A percentile compares a stretch with the other conserved stretches of the same genome.
Evolutionary conservation across 2,113 vertebrate genomes (phyloP).

Genomic region (Gasterosteus aculeatus): DNA sequence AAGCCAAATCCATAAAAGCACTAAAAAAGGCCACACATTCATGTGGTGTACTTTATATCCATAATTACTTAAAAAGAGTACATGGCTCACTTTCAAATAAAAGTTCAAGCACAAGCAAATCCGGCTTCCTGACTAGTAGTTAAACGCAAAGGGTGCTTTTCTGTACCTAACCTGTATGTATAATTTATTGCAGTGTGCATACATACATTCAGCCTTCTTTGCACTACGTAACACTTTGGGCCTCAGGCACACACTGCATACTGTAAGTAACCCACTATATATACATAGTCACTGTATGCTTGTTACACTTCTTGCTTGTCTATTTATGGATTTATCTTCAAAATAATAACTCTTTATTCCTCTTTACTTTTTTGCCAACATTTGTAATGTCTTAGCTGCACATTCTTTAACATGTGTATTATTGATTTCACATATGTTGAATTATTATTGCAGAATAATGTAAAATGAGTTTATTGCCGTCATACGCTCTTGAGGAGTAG

Average conservation of each 20-base stretch:
- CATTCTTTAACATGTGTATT: background rate
- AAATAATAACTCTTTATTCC: background rate
- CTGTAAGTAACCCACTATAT: background rate
- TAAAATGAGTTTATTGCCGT: background rate
- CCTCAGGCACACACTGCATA: background rate
- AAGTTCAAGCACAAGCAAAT: conserved; percentile 3
- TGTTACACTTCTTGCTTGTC: background rate
- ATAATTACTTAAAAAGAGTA: conserved; percentile 9
- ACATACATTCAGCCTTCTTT: conserved; percentile 30
- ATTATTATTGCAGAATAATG: background rate
- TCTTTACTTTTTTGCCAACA: background rate
- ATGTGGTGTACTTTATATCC: background rate
- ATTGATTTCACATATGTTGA: background rate
- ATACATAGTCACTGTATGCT: conserved; percentile 3
- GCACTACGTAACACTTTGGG: background rate
- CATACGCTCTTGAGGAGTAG: background rate
- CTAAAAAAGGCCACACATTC: background rate
- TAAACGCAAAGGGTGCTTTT: conserved; percentile 4
- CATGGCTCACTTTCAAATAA: background rate
- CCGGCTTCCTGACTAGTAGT: background rate
- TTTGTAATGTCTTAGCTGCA: background rate
- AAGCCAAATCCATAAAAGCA: background rate
- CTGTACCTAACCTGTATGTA: conserved; percentile 23
- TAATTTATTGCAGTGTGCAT: conserved; percentile 36
- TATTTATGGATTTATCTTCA: background rate